Conservation (phyloP, 2,797 vertebrate genomes). For the Philypnodon macrostomus region DNA sequence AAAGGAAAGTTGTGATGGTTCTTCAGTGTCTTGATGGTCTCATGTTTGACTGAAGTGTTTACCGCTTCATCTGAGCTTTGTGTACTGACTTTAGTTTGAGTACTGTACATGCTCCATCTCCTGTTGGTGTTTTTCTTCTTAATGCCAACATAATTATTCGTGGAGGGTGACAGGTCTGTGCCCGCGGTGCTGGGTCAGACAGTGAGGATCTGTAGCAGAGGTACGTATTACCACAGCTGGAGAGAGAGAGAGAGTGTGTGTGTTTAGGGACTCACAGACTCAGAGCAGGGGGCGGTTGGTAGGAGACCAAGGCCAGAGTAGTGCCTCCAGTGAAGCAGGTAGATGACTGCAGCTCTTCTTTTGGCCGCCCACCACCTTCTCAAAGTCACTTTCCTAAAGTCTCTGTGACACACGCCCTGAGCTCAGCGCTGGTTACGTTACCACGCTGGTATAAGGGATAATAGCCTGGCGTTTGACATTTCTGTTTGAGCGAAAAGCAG, state of each 20-base stretch:
- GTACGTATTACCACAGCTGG: conserved; percentile 42
- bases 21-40: no score
- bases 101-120: conserved; percentile 31
- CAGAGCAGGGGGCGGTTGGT: conserved; percentile 52
- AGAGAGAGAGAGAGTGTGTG: conserved; percentile 23
- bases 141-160: conserved; percentile 58
- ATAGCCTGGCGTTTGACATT: conserved; percentile 67
- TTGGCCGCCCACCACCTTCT: conserved; percentile 66
- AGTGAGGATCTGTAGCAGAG: conserved; percentile 47
- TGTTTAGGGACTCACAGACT: conserved; percentile 35
- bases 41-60: no score
- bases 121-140: conserved; percentile 47
- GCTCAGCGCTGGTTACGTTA: conserved; percentile 69
- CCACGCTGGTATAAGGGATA: conserved; percentile 66
- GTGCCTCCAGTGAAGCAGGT: conserved; percentile 58
- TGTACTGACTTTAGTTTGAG: conserved; percentile 41
- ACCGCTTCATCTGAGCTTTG: conserved; percentile 24
- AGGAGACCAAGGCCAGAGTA: conserved; percentile 51
- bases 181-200: conserved; percentile 45
- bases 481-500: conserved; percentile 31
- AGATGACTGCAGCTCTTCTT: conserved; percentile 45
- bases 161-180: conserved; percentile 42
- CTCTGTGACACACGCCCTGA: conserved; percentile 59
- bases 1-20: no score
- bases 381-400: conserved; percentile 74